Conservation (phyloP, 2,888 invertebrate species). For the Antitype chi region DNA sequence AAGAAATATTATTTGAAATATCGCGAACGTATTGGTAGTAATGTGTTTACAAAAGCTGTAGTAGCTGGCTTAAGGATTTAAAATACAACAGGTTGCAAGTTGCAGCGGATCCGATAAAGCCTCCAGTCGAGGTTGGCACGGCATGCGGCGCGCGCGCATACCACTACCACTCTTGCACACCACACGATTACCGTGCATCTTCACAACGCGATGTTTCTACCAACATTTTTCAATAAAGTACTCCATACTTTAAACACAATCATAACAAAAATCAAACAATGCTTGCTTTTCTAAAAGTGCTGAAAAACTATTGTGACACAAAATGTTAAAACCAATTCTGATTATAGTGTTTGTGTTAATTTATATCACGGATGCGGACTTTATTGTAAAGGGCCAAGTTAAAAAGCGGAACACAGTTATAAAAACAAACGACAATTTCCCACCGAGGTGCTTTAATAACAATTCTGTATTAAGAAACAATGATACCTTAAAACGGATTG, state of each 20-base stretch:
- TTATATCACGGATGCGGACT: slow-evolving; percentile 78
- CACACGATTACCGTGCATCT: slow-evolving; percentile 58
- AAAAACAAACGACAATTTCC: slow-evolving; percentile 81
- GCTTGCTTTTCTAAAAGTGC: slow-evolving; percentile 50
- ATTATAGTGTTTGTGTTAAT: slow-evolving; percentile 75
- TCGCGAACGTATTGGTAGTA: slow-evolving; percentile 72
- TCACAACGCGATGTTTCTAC: slow-evolving; percentile 63
- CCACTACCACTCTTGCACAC: slow-evolving; percentile 61
- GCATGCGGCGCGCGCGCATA: slow-evolving; percentile 86
- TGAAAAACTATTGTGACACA: slow-evolving; percentile 67
- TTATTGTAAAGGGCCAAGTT: slow-evolving; percentile 84
- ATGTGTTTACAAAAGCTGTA: slow-evolving; percentile 82
- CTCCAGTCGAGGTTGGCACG: slow-evolving; percentile 87
- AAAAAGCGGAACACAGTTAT: slow-evolving; percentile 87
- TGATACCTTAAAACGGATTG: slow-evolving; percentile 82
- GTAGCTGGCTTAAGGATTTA: slow-evolving; percentile 84
- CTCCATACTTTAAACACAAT: slow-evolving; percentile 16
- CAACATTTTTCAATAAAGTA: slow-evolving; percentile 49
- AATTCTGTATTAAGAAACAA: slow-evolving; percentile 85
- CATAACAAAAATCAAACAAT: slow-evolving; percentile 49
- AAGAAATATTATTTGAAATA: slow-evolving; percentile 53
- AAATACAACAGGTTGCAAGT: slow-evolving; percentile 86
- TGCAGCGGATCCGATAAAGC: slow-evolving; percentile 84
- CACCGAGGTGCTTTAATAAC: slow-evolving; percentile 82
- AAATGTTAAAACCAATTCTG: slow-evolving; percentile 77